A percentile compares a stretch with the other conserved stretches of the same genome.
phyloP scores from a whole-genome alignment of 2,888 invertebrate species.

The Calephelis perditalis region DNA sequence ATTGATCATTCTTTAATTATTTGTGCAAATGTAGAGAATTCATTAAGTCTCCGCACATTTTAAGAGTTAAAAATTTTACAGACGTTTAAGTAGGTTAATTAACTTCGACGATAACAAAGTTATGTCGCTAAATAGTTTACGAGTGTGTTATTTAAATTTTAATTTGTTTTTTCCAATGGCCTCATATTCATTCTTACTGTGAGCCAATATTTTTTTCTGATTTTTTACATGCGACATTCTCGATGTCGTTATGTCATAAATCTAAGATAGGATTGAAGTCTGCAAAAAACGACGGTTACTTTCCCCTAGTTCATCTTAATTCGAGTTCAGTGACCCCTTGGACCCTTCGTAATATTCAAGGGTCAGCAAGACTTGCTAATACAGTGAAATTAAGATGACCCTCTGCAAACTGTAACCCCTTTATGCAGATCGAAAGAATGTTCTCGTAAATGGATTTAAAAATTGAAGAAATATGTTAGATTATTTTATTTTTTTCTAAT shows the following conservation, averaged over 20 bases:
- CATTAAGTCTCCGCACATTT: background rate
- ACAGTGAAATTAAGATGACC: constrained; percentile 73
- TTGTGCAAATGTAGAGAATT: no score
- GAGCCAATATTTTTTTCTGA: no score
- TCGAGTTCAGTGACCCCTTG: constrained; percentile 59
- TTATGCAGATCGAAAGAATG: constrained; percentile 32
- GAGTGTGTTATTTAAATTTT: background rate
- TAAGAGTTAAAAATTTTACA: constrained; percentile 4
- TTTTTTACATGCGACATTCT: no score
- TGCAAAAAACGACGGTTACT: constrained; percentile 40
- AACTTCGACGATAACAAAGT: constrained; percentile 9
- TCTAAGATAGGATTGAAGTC: background rate
- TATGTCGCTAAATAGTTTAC: constrained; percentile 6
- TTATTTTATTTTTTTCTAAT: background rate
- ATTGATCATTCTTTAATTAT: no score
- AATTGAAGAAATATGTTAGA: background rate
- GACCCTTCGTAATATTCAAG: constrained; percentile 68
- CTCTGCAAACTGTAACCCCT: constrained; percentile 57
- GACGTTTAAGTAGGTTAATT: constrained; percentile 7
- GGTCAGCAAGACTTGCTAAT: constrained; percentile 69
- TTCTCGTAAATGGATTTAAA: constrained; percentile 18
- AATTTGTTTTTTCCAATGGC: no score
- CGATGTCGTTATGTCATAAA: background rate
- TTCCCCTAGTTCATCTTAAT: constrained; percentile 62
- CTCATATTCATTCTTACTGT: no score